A percentile compares a stretch with the other conserved stretches of the same genome.
Conservation (phyloP, 2,888 invertebrate species). For the Mesoligia furuncula region DNA sequence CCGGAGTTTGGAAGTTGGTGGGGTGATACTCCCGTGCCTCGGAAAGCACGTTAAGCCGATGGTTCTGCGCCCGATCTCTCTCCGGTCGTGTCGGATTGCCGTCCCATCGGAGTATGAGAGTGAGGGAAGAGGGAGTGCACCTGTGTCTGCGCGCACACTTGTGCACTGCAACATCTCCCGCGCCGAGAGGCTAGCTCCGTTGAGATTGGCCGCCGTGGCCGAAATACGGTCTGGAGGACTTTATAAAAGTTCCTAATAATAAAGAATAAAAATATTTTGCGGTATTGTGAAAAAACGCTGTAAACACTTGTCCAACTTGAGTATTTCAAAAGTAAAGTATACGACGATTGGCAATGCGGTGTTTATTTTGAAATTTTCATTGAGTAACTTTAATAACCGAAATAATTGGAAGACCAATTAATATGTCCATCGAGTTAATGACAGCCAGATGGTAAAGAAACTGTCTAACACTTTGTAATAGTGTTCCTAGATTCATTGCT, state of each 20-base stretch:
- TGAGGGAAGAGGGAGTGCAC: no score
- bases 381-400: background rate
- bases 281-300: background rate
- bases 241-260: background rate
- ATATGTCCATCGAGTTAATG: slow-evolving; percentile 32
- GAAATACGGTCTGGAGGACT: no score
- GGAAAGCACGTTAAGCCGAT: no score
- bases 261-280: background rate
- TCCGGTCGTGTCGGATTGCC: no score
- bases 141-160: no score
- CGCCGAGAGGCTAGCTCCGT: no score
- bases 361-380: background rate
- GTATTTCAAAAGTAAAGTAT: background rate
- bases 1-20: no score
- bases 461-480: slow-evolving; percentile 5
- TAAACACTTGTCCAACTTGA: background rate
- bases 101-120: no score
- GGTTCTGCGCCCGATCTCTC: no score
- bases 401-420: slow-evolving; percentile 38
- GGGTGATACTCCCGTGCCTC: no score
- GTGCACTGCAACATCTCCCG: no score
- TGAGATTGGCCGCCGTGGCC: no score
- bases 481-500: background rate
- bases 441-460: slow-evolving; percentile 41
- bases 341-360: background rate